Percentiles rank a stretch among this genome's conserved stretches.
Evolutionary conservation across 2,113 vertebrate species (phyloP).

Genomic region (Pseudolaguvia tuberculata): DNA sequence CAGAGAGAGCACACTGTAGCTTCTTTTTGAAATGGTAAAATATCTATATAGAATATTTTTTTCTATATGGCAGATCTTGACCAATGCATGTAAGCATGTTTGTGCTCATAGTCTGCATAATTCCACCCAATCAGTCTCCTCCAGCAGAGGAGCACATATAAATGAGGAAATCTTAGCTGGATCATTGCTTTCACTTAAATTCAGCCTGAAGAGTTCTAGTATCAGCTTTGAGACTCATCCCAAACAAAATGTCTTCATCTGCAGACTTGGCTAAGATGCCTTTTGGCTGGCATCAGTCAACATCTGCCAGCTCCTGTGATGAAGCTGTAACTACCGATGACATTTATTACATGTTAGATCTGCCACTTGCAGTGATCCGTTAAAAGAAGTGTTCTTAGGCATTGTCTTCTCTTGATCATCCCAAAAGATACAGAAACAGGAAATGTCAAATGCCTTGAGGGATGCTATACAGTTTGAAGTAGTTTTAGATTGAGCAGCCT

Average conservation of each 20-base stretch:
- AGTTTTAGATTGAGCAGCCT: not conserved
- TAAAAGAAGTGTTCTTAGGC: not conserved
- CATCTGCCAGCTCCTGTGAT: not conserved
- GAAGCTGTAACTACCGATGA: conserved; percentile 5
- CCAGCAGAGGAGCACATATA: conserved; percentile 2
- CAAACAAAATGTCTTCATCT: conserved; percentile 23
- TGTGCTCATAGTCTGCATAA: not conserved
- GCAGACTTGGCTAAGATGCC: not conserved
- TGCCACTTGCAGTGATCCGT: not conserved
- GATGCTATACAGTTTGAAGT: not conserved
- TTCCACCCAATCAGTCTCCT: not conserved
- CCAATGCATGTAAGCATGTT: not conserved
- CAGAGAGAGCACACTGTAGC: too few species aligned
- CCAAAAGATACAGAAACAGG: not conserved
- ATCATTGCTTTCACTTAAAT: not conserved
- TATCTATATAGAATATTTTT: too few species aligned
- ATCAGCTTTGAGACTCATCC: not conserved
- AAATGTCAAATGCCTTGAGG: not conserved
- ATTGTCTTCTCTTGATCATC: not conserved
- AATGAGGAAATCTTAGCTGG: conserved; percentile 9
- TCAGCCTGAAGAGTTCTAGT: conserved; percentile 4
- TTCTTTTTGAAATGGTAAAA: too few species aligned
- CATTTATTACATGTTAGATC: conserved; percentile 1
- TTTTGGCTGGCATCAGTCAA: not conserved
- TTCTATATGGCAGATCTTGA: too few species aligned